A percentile compares a stretch with the other conserved stretches of the same genome.
Evolutionary conservation across 2,888 invertebrate genomes (phyloP).

Genomic region (Selenia dentaria): DNA sequence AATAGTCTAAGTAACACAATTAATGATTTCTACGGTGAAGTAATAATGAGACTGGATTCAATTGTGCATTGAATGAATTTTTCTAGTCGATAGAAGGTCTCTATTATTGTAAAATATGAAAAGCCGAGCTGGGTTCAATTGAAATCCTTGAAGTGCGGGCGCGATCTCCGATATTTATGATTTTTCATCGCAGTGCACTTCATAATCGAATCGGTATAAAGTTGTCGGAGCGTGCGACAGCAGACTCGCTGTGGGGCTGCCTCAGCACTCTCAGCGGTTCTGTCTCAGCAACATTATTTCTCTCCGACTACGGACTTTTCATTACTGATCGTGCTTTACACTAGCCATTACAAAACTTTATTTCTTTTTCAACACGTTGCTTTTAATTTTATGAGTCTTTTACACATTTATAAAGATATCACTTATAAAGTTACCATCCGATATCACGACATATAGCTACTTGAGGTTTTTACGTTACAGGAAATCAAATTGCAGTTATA

Average conservation of each 20-base stretch:
- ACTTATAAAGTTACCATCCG: too few species aligned
- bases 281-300: too few species aligned
- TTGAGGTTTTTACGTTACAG: too few species aligned
- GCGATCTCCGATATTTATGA: slow-evolving; percentile 19
- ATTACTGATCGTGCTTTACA: too few species aligned
- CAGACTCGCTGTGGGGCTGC: background rate
- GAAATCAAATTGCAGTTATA: too few species aligned
- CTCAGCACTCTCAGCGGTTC: slow-evolving; percentile 1
- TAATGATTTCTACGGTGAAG: too few species aligned
- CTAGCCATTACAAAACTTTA: too few species aligned
- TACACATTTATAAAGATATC: background rate
- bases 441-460: too few species aligned
- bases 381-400: background rate
- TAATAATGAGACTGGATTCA: background rate
- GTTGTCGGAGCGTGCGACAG: background rate
- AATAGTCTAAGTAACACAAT: too few species aligned
- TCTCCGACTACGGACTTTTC: too few species aligned
- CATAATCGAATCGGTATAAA: slow-evolving; percentile 24
- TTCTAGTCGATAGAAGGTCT: slow-evolving; percentile 6
- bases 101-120: slow-evolving; percentile 19
- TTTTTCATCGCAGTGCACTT: slow-evolving; percentile 25
- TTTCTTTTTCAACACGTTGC: background rate
- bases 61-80: slow-evolving; percentile 1
- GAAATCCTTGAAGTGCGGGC: slow-evolving; percentile 20
- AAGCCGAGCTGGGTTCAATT: slow-evolving; percentile 17